Conservation (phyloP, 2,113 vertebrate genomes). For the Upupa epops region DNA sequence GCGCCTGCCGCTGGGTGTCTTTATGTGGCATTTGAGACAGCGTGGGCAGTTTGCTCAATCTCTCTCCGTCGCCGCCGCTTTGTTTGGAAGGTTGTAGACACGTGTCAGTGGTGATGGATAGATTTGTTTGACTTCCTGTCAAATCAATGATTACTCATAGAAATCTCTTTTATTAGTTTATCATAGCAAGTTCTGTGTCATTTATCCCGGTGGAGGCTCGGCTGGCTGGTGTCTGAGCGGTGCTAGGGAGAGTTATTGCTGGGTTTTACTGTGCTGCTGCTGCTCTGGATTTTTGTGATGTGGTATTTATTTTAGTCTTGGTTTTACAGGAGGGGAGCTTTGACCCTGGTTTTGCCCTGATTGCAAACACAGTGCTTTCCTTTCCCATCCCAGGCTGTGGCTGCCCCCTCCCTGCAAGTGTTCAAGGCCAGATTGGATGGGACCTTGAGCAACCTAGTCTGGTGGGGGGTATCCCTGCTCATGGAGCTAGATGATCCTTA, state of each 20-base stretch:
- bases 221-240: constrained; percentile 12
- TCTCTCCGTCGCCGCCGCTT: constrained; percentile 27
- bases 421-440: too few relatives aligned
- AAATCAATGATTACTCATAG: constrained; percentile 71
- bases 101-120: constrained; percentile 68
- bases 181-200: constrained; percentile 66
- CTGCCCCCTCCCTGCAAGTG: too few relatives aligned
- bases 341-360: background rate
- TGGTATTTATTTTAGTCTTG: constrained; percentile 9
- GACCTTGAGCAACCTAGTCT: too few relatives aligned
- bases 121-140: constrained; percentile 73
- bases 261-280: background rate
- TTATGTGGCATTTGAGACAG: constrained; percentile 28
- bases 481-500: too few relatives aligned
- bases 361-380: background rate
- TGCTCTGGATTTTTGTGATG: background rate
- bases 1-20: background rate
- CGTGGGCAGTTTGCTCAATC: constrained; percentile 42
- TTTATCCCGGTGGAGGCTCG: constrained; percentile 49
- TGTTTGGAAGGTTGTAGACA: constrained; percentile 66
- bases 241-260: constrained; percentile 5
- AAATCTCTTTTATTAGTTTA: constrained; percentile 74
- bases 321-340: background rate
- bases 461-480: too few relatives aligned
- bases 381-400: background rate